phyloP scores from a whole-genome alignment of 2,888 invertebrate genomes.

The Amblyjoppa proteus region DNA sequence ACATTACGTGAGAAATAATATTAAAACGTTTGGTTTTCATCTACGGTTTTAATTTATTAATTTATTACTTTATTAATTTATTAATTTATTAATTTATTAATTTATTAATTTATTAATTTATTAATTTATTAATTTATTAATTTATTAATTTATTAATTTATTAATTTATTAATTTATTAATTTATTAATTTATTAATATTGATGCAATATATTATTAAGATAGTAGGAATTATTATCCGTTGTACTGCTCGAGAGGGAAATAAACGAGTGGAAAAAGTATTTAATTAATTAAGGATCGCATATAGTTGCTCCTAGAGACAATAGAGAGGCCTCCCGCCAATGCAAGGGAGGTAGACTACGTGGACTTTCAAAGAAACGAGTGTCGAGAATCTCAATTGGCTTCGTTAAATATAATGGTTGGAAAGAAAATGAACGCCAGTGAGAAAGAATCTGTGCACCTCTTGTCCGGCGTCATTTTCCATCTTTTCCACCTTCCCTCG shows the following conservation, averaged over 20 bases:
- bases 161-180: too few relatives aligned
- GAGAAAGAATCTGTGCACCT: slow-evolving; percentile 11
- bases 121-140: too few relatives aligned
- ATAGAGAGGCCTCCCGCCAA: slow-evolving; percentile 28
- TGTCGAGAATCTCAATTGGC: slow-evolving; percentile 20
- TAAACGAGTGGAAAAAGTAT: slow-evolving; percentile 20
- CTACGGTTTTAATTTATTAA: too few relatives aligned
- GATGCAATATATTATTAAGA: background rate
- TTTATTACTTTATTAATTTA: too few relatives aligned
- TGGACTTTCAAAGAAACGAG: slow-evolving; percentile 12
- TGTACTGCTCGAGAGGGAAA: background rate
- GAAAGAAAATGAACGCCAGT: slow-evolving; percentile 21
- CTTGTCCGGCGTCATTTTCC: slow-evolving; percentile 1
- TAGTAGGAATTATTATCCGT: background rate
- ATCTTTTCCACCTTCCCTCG: background rate
- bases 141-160: too few relatives aligned
- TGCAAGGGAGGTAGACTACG: slow-evolving; percentile 1
- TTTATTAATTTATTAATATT: too few relatives aligned
- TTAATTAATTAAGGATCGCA: slow-evolving; percentile 55
- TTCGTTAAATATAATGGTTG: slow-evolving; percentile 47
- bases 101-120: too few relatives aligned
- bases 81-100: too few relatives aligned
- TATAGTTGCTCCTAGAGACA: slow-evolving; percentile 43
- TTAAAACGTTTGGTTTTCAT: too few relatives aligned
- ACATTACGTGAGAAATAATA: background rate